Evolutionary conservation across 1,140 invertebrate genomes (phyloP).

Genomic region (Telenomus remus): DNA sequence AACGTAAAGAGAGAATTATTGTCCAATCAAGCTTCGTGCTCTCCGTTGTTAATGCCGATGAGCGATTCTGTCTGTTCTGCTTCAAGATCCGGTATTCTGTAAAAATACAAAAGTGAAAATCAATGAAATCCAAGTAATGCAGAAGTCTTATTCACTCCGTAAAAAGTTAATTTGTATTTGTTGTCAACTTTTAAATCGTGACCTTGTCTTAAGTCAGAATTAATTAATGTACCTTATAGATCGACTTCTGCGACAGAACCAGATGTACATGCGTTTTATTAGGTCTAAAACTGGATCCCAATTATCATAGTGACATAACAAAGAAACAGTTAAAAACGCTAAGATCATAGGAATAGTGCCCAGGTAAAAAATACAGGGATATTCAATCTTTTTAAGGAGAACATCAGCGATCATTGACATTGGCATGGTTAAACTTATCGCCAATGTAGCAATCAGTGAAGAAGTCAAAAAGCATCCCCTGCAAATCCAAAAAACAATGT

Average conservation of each 20-base stretch:
- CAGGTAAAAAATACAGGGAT: constrained; percentile 86
- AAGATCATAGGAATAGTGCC: constrained; percentile 87
- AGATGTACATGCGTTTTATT: constrained; percentile 79
- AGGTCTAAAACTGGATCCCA: constrained; percentile 87
- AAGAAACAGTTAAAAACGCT: constrained; percentile 84
- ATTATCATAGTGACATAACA: constrained; percentile 88
- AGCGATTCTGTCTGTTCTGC: constrained; percentile 78
- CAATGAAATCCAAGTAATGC: neutral
- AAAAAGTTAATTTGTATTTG: no score
- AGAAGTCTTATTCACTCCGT: no score
- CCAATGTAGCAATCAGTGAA: constrained; percentile 88
- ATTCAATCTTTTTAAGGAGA: constrained; percentile 83
- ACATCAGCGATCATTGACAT: constrained; percentile 89
- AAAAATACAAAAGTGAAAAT: constrained; percentile 14
- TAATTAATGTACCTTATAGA: constrained; percentile 71
- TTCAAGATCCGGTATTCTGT: constrained; percentile 50
- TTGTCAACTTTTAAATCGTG: no score
- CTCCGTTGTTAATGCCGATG: constrained; percentile 79
- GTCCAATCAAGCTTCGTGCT: constrained; percentile 77
- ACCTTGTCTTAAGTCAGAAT: neutral
- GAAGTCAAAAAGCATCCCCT: constrained; percentile 94
- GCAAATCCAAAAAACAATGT: constrained; percentile 56
- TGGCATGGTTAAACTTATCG: constrained; percentile 89
- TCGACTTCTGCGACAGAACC: constrained; percentile 74
- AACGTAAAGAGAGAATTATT: constrained; percentile 63